phyloP scores from a whole-genome alignment of 2,888 invertebrate genomes.

The Limnephilus rhombicus region DNA sequence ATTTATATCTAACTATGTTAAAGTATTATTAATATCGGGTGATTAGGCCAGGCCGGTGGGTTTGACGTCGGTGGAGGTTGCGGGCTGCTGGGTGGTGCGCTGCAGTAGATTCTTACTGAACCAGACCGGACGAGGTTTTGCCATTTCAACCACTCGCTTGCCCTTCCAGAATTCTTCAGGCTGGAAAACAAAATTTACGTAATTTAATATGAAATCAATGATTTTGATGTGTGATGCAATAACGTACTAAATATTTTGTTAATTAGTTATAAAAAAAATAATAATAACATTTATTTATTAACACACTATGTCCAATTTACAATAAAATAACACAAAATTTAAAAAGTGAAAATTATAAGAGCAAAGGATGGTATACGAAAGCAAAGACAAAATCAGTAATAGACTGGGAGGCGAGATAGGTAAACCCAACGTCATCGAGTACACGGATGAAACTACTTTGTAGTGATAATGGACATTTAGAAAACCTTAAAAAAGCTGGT shows the following conservation, averaged over 20 bases:
- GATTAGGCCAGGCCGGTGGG: constrained; percentile 83
- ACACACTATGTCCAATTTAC: too few relatives aligned
- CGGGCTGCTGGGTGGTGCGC: constrained; percentile 84
- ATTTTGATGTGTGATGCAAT: background rate
- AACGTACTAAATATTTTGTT: background rate
- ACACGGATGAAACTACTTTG: too few relatives aligned
- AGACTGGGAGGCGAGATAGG: too few relatives aligned
- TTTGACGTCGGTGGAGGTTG: constrained; percentile 85
- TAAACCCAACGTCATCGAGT: too few relatives aligned
- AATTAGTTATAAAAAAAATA: too few relatives aligned
- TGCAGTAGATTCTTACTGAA: constrained; percentile 91
- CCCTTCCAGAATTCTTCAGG: constrained; percentile 80
- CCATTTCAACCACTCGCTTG: constrained; percentile 91
- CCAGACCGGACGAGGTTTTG: constrained; percentile 91
- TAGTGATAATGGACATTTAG: too few relatives aligned
- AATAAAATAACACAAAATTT: too few relatives aligned
- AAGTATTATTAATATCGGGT: background rate
- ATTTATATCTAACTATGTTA: background rate
- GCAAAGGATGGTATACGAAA: too few relatives aligned
- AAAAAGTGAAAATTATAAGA: too few relatives aligned
- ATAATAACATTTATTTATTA: too few relatives aligned
- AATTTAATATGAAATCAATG: background rate
- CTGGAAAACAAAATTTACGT: constrained; percentile 68
- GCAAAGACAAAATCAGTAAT: too few relatives aligned
- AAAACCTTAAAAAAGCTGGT: too few relatives aligned